Evolutionary conservation across 2,888 invertebrate genomes (phyloP).

Genomic region (Caenorhabditis sinica): DNA sequence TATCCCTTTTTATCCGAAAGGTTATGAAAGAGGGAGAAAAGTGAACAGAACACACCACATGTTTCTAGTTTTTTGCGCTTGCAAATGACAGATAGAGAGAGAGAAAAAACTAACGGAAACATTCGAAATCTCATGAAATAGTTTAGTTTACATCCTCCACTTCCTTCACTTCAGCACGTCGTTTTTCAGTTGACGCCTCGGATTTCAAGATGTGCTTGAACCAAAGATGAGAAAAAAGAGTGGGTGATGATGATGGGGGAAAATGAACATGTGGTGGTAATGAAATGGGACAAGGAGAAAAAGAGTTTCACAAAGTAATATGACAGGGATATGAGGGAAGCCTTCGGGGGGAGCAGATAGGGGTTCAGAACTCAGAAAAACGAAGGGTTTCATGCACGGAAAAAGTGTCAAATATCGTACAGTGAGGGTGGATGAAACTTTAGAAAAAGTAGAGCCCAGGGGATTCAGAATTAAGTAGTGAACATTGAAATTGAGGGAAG

Average conservation of each 20-base stretch:
- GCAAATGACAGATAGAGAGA: background rate
- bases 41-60: conserved; percentile 49
- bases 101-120: conserved; percentile 19
- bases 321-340: background rate
- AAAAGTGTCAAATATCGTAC: conserved; percentile 16
- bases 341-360: too few relatives aligned
- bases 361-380: background rate
- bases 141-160: conserved; percentile 40
- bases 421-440: conserved; percentile 16
- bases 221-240: conserved; percentile 52
- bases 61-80: conserved; percentile 34
- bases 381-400: background rate
- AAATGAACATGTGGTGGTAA: conserved; percentile 40
- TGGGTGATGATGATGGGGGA: conserved; percentile 40
- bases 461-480: too few relatives aligned
- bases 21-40: conserved; percentile 8
- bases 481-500: too few relatives aligned
- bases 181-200: background rate
- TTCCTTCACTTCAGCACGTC: conserved; percentile 30
- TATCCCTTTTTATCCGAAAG: background rate
- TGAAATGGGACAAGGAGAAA: conserved; percentile 33
- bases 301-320: conserved; percentile 54
- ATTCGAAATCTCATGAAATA: conserved; percentile 43
- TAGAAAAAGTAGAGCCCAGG: background rate
- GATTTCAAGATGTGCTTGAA: conserved; percentile 48